Base-by-base conservation (phyloP, 2,113 vertebrate species). In the Cheirogaleus medius region DNA sequence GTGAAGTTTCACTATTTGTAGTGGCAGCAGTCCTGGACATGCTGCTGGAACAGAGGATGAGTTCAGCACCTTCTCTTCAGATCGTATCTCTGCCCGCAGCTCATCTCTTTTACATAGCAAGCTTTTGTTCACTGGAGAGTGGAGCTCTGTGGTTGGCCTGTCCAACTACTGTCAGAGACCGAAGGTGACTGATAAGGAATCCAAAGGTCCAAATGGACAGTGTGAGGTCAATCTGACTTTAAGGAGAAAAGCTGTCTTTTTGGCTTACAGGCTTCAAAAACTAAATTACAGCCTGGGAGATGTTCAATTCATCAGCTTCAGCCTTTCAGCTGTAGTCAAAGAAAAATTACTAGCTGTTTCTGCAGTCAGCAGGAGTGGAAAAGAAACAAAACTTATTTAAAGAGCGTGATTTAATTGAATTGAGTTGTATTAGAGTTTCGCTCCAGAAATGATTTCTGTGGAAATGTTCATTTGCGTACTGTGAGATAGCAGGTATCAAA, bases 401-500 rank as follows among this genome's bases (percentile, higher is more conserved):
- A 93, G 66, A 34, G 27, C 37, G 5, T 91, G 81, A 94, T 47
- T 91, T 96, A 91, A 89, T 88, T 96, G 95, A 97, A 83, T 60
- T 66, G 52, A 23, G 23, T 93, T 68, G 11, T 92, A 42, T 64
- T 92, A 37, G 44, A 47, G 9, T 91, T 95, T 96, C 71, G 73
- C 18, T 96, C 39, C 84, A 89, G 77, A 94, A 80, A 44, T 82
- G 18, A 34, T 78, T 96, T 97, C 88, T 96, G 44, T 96, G 80
- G 85, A 20, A 60, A 39, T 95, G 85, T 90, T 88, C 11, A 18
- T 95, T 90, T 84, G 42, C 44, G 66, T 17, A 86, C 95, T 97
- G 66, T 98, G 90, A 97, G 86, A 92, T 88, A 76, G 86, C 66
- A 85, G 49, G 88, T 95, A 97, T 52, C 89, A 96, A 98, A 97